Evolutionary conservation across 1,140 invertebrate genomes (phyloP).

Genomic region (Sinella curviseta): DNA sequence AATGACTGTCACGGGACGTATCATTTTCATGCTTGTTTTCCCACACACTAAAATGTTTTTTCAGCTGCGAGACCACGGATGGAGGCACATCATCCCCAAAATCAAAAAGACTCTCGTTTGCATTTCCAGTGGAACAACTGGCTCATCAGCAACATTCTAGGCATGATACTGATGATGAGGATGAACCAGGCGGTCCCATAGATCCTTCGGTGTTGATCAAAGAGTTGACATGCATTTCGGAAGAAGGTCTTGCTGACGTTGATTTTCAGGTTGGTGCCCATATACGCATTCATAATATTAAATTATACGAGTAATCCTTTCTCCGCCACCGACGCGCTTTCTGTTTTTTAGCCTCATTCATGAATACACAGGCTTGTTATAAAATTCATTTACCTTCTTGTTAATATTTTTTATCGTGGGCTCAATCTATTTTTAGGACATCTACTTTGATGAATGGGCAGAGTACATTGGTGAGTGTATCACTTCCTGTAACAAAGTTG

Average conservation of each 20-base stretch:
- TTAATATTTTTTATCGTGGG: conserved; percentile 31
- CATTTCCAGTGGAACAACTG: conserved; percentile 45
- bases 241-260: conserved; percentile 80
- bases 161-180: conserved; percentile 40
- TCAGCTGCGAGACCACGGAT: conserved; percentile 46
- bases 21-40: background rate
- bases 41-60: conserved; percentile 1
- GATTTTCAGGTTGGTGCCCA: conserved; percentile 63
- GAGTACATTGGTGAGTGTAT: conserved; percentile 82
- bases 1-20: background rate
- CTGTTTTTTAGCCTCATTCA: background rate
- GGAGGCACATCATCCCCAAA: conserved; percentile 38
- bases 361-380: background rate
- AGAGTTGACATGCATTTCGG: conserved; percentile 82
- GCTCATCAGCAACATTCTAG: conserved; percentile 44
- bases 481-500: conserved; percentile 82
- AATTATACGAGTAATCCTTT: background rate
- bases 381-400: background rate
- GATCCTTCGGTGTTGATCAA: conserved; percentile 44
- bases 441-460: conserved; percentile 71
- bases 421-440: conserved; percentile 64
- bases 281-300: too few species aligned
- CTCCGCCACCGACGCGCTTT: too few species aligned
- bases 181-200: conserved; percentile 32
- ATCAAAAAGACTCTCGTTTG: conserved; percentile 44